phyloP scores from a whole-genome alignment of 92 coral and sea anemone genomes.

The Palythoa caribaeorum region DNA sequence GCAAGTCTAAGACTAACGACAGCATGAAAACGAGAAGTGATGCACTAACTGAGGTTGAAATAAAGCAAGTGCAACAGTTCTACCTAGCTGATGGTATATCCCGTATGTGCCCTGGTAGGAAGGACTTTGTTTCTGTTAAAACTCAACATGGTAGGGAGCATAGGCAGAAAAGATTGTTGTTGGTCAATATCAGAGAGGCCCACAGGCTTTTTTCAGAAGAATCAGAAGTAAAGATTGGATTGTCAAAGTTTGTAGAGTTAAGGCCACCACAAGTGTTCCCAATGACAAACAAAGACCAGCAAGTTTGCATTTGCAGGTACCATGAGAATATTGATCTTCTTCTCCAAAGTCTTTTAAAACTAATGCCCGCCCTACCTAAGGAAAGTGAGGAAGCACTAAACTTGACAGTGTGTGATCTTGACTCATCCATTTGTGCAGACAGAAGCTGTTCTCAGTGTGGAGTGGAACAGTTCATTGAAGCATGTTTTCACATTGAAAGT shows the following conservation, averaged over 20 bases:
- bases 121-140: constrained; percentile 22
- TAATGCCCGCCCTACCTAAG: not conserved
- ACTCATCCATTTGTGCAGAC: too few relatives aligned
- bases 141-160: constrained; percentile 32
- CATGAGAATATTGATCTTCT: not conserved
- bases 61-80: not conserved
- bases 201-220: not conserved
- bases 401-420: too few relatives aligned
- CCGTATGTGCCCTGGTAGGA: constrained; percentile 20
- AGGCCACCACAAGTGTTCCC: not conserved
- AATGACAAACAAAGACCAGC: constrained; percentile 11
- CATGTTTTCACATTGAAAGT: too few relatives aligned
- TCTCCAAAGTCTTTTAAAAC: not conserved
- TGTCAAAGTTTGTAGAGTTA: not conserved
- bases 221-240: not conserved
- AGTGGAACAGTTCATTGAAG: too few relatives aligned
- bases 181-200: constrained; percentile 15
- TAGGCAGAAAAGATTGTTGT: constrained; percentile 17
- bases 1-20: constrained; percentile 14
- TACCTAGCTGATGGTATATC: constrained; percentile 38
- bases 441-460: too few relatives aligned
- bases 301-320: not conserved
- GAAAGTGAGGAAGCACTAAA: not conserved
- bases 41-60: constrained; percentile 29
- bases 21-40: constrained; percentile 46